Conservation (phyloP, 2,113 vertebrate species). For the Ailuropoda melanoleuca region DNA sequence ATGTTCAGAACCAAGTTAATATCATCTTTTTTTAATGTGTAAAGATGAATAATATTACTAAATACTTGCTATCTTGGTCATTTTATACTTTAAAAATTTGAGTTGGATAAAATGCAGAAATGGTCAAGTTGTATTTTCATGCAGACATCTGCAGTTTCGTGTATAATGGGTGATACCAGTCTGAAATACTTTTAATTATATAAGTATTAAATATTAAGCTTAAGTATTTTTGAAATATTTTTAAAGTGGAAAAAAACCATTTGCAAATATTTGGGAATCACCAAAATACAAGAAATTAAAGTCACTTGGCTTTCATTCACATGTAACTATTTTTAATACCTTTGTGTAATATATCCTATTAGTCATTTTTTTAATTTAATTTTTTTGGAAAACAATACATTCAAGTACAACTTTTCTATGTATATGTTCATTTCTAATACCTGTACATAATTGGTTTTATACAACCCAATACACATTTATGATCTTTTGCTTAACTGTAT, state of each 20-base stretch:
- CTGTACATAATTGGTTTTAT: not conserved
- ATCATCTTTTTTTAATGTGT: not conserved
- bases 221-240: not conserved
- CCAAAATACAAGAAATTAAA: not conserved
- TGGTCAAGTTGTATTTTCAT: not conserved
- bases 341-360: not conserved
- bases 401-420: not conserved
- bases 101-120: constrained; percentile 8
- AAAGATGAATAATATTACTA: constrained; percentile 19
- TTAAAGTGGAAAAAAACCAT: not conserved
- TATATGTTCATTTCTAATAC: constrained; percentile 29
- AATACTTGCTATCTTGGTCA: not conserved
- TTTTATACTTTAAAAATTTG: constrained; percentile 19
- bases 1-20: not conserved
- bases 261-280: not conserved
- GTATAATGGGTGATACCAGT: not conserved
- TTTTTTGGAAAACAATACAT: not conserved
- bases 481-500: not conserved
- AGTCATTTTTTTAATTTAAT: not conserved
- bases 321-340: not conserved
- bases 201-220: not conserved
- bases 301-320: not conserved
- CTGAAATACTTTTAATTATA: not conserved
- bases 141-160: not conserved
- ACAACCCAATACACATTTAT: not conserved